Percentiles rank a stretch among this genome's conserved stretches.
These are phyloP conservation scores for Caenorhabditis auriculariae DNA, from an alignment of 2,888 invertebrate genomes.

Conservation along the genomic window DNA sequence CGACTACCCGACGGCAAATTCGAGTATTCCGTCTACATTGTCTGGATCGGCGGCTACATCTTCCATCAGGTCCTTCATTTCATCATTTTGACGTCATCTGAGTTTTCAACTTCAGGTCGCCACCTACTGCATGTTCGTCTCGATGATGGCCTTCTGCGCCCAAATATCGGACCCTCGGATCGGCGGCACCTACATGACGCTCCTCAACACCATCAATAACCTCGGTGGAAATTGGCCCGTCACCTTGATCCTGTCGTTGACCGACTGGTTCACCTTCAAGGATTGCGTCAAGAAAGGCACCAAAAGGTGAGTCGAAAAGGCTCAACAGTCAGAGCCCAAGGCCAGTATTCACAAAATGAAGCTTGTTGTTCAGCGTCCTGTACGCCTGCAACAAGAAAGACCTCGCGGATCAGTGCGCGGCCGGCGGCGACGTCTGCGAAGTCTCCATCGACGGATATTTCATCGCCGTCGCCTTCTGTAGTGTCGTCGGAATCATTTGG, in stretches of 20 bases:
- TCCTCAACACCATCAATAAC: slow-evolving; percentile 91
- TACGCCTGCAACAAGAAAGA: slow-evolving; percentile 53
- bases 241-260: slow-evolving; percentile 55
- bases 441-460: slow-evolving; percentile 56
- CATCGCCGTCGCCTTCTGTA: slow-evolving; percentile 57
- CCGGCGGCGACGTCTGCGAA: slow-evolving; percentile 59
- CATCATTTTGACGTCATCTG: background rate
- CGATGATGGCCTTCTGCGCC: slow-evolving; percentile 95
- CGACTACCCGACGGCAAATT: slow-evolving; percentile 70
- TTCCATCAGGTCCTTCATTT: slow-evolving; percentile 77
- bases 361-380: slow-evolving; percentile 49
- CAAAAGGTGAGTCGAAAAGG: slow-evolving; percentile 31
- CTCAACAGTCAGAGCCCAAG: background rate
- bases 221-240: slow-evolving; percentile 95
- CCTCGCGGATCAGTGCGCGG: slow-evolving; percentile 53
- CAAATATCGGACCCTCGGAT: slow-evolving; percentile 92
- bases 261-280: slow-evolving; percentile 61
- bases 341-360: background rate
- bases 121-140: slow-evolving; percentile 93
- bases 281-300: slow-evolving; percentile 55
- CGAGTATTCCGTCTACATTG: slow-evolving; percentile 71
- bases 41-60: slow-evolving; percentile 79
- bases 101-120: slow-evolving; percentile 73
- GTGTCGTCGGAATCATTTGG: slow-evolving; percentile 58
- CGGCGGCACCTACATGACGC: slow-evolving; percentile 96